Conservation (phyloP, 64 coral and sea anemone species). For the Pocillopora damicornis region DNA sequence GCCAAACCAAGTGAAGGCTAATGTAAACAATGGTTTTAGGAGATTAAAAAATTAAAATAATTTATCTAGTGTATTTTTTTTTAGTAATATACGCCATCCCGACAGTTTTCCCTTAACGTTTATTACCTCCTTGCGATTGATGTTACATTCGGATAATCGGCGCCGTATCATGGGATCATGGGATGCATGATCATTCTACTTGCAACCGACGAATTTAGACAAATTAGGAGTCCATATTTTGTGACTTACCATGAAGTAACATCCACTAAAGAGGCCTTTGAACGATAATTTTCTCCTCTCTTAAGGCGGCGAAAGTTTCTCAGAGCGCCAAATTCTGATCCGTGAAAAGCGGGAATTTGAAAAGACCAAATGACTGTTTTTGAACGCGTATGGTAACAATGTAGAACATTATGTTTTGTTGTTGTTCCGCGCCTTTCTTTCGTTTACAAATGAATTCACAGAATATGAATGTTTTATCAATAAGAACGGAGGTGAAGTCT, state of each 20-base stretch:
- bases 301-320: not conserved
- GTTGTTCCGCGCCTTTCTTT: not conserved
- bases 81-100: not conserved
- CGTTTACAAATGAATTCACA: not conserved
- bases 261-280: not conserved
- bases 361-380: not conserved
- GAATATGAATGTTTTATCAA: not conserved
- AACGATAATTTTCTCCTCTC: not conserved
- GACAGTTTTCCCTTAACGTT: not conserved
- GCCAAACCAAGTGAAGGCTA: no score
- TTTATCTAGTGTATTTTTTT: not conserved
- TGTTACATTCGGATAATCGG: no score
- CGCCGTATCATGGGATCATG: not conserved
- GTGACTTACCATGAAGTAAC: not conserved
- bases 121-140: not conserved
- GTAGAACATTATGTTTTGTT: not conserved
- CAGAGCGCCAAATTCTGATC: not conserved
- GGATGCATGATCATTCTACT: not conserved
- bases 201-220: not conserved
- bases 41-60: not conserved
- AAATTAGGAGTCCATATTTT: not conserved
- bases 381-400: no score
- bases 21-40: constrained; percentile 11
- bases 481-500: not conserved
- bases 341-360: not conserved